These are phyloP conservation scores for Falco novaeseelandiae DNA, from an alignment of 2,797 vertebrate genomes.

Conservation along the genomic window DNA sequence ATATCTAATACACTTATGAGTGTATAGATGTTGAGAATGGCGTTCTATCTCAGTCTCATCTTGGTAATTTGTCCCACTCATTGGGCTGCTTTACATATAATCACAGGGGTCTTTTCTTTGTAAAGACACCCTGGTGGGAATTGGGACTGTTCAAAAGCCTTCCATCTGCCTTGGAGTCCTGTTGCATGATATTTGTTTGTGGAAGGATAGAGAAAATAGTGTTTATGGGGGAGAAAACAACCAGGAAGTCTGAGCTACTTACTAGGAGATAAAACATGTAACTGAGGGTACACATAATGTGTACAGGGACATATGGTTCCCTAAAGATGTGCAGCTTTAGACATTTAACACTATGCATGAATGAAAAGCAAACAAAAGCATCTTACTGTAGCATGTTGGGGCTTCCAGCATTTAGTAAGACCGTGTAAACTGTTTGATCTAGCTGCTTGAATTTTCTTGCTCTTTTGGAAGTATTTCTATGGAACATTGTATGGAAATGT, in stretches of 20 bases:
- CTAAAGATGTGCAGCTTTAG: neutral
- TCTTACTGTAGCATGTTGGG: neutral
- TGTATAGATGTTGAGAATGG: neutral
- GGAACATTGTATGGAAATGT: neutral
- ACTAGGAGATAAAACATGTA: neutral
- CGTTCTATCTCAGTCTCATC: neutral
- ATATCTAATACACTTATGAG: neutral
- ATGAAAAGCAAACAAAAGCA: neutral
- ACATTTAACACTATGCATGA: neutral
- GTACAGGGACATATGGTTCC: neutral
- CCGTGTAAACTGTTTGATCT: neutral
- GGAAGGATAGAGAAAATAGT: neutral
- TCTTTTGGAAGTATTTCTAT: neutral
- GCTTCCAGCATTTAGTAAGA: neutral
- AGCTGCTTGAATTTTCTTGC: neutral
- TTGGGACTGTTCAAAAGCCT: neutral
- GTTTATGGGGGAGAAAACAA: neutral
- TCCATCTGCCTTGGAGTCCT: neutral
- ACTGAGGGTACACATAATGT: neutral
- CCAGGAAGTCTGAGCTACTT: neutral
- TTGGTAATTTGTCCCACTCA: neutral
- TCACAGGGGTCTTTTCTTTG: neutral
- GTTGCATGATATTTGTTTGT: neutral
- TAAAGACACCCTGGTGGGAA: neutral
- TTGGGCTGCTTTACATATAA: neutral